phyloP scores from a whole-genome alignment of 1,140 invertebrate genomes.

The Octopus sinensis region DNA sequence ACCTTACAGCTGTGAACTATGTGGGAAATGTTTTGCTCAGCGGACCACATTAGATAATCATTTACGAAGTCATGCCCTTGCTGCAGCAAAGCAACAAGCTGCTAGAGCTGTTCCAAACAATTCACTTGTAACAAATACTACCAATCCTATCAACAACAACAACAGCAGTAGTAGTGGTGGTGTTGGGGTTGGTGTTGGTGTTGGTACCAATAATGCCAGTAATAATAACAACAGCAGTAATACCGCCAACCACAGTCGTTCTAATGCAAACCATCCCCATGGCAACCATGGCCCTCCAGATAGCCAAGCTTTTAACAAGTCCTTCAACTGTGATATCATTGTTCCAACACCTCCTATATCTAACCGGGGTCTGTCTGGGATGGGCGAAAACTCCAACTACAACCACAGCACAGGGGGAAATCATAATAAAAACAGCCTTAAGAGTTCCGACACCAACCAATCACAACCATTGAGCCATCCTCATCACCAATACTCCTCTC shows the following conservation, averaged over 20 bases:
- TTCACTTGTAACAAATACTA: background rate
- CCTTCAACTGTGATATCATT: conserved; percentile 11
- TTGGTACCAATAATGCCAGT: no score
- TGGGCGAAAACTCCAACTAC: background rate
- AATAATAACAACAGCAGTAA: background rate
- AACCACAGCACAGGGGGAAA: background rate
- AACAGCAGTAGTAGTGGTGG: background rate
- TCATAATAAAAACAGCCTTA: background rate
- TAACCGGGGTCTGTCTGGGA: background rate
- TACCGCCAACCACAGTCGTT: background rate
- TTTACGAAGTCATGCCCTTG: conserved; percentile 36
- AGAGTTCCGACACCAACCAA: background rate
- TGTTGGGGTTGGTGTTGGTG: no score
- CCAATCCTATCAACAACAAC: background rate
- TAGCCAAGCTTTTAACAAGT: background rate
- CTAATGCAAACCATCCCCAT: background rate
- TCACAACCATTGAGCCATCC: background rate
- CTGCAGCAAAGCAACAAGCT: background rate
- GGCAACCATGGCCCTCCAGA: background rate
- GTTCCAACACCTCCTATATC: background rate
- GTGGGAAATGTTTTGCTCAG: conserved; percentile 95
- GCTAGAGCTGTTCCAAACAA: background rate
- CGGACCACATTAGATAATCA: conserved; percentile 33
- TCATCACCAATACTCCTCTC: background rate
- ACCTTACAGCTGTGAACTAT: conserved; percentile 82